Base-by-base conservation (phyloP, 2,888 invertebrate genomes). In the Argyra leucocephala region DNA sequence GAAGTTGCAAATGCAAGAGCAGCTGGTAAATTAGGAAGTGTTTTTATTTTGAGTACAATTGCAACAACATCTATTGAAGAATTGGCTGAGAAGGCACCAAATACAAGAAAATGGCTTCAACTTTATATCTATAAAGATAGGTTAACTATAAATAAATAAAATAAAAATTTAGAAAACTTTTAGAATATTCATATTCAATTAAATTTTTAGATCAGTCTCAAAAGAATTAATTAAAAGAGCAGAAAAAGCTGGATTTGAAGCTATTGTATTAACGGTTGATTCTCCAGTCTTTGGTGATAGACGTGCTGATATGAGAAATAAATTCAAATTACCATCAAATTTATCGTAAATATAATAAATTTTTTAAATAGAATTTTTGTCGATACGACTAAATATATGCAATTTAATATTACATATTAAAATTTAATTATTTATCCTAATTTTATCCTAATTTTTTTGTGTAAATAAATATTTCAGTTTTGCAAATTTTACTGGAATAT, bases 41-140 rank as follows among this genome's bases (percentile, higher is more conserved):
- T 94, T 68, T 94, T 86, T 75, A 92, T 87, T 23, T 80, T 93
- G 64, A 94, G 94, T 70, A 96, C 95, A 0, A 84, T 95, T 67
- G 83, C 94, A 0, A 96, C 93, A 0, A 88, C 87, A 70, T 91
- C 92, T 58, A 85, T 96, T 64, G 96, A 96, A 79, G 93, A 95
- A 76, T 87, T 96, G 1, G 90, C 92, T 0, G 76, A 82, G 66
- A 88, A 87, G 1, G 89, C 91, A 1, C 92, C 93, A 0, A 77
- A 85, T 18, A 87, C 86, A 0, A 81, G 85, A 22, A 91, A 91
- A 76, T 96, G 94, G 93, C 93, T 94, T 76, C 94, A 97, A 78
- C 83, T 96, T 0, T 96, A 96, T 76, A 88, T 96, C 70, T 94
- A 92, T 77, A 89, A 84, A 68, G 89, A 94, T 76, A 85, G 90